Evolutionary conservation across 2,113 vertebrate genomes (phyloP).

Genomic region (Pholis gunnellus): DNA sequence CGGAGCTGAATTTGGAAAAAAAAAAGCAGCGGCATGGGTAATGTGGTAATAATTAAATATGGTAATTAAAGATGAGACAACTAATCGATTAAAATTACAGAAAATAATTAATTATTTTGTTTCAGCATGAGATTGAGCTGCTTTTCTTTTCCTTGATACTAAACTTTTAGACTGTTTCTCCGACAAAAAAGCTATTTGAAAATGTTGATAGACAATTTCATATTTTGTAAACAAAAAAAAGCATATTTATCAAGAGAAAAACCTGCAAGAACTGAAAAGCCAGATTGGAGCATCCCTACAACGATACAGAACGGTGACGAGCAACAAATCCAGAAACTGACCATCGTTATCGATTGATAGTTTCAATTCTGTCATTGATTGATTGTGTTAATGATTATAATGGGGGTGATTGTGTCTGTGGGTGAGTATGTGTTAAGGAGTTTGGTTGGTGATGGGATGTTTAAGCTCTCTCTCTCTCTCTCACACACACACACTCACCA

Average conservation of each 20-base stretch:
- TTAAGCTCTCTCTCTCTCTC: not conserved
- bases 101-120: not conserved
- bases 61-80: not conserved
- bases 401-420: not conserved
- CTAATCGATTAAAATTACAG: not conserved
- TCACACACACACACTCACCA: conserved; percentile 37
- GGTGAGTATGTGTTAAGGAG: not conserved
- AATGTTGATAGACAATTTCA: no score
- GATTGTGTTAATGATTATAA: not conserved
- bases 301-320: no score
- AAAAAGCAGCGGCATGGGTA: no score
- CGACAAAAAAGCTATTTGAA: not conserved
- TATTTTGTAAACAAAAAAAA: no score
- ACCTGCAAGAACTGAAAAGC: no score
- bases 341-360: no score
- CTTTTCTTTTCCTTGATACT: no score
- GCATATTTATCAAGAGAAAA: no score
- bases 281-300: no score
- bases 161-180: not conserved
- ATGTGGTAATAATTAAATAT: no score
- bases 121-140: not conserved
- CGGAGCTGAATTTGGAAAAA: not conserved
- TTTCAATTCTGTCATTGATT: not conserved
- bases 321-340: not conserved
- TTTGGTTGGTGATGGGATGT: conserved; percentile 16